Conservation (phyloP, 2,113 vertebrate species). For the Platysteira castanea region DNA sequence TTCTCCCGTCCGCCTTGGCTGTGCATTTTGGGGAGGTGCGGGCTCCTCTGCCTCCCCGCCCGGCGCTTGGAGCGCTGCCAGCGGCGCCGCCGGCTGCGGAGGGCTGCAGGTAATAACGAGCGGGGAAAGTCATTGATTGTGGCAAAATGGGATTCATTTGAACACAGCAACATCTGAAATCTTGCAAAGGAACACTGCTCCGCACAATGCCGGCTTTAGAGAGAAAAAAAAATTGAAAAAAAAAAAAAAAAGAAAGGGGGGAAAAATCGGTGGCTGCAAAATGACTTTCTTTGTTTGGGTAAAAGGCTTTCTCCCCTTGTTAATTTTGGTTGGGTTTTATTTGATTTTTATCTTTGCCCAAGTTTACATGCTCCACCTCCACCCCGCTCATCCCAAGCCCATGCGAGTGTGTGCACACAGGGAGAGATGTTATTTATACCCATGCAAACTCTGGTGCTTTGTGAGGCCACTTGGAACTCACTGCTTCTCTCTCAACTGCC, state of each 20-base stretch:
- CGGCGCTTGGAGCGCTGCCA: conserved; percentile 49
- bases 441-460: not conserved
- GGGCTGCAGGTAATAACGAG: conserved; percentile 55
- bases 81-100: not conserved
- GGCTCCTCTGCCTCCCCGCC: not conserved
- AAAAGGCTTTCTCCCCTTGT: conserved; percentile 8
- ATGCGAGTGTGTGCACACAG: rapidly evolving
- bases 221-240: not conserved
- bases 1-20: not conserved
- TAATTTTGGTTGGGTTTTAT: conserved; percentile 3
- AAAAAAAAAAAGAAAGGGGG: rapidly evolving
- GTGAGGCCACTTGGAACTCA: not conserved
- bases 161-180: conserved; percentile 45
- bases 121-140: conserved; percentile 58
- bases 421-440: not conserved
- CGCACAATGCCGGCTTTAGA: not conserved
- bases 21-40: conserved; percentile 23
- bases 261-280: conserved; percentile 3
- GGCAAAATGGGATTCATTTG: conserved; percentile 65
- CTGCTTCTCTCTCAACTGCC: not conserved
- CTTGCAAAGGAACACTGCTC: conserved; percentile 27
- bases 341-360: conserved; percentile 47
- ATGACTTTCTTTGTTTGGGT: conserved; percentile 49
- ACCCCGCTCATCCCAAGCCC: not conserved
- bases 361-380: not conserved